These are phyloP conservation scores for Carcina quercana DNA, from an alignment of 2,888 invertebrate species.

Conservation along the genomic window DNA sequence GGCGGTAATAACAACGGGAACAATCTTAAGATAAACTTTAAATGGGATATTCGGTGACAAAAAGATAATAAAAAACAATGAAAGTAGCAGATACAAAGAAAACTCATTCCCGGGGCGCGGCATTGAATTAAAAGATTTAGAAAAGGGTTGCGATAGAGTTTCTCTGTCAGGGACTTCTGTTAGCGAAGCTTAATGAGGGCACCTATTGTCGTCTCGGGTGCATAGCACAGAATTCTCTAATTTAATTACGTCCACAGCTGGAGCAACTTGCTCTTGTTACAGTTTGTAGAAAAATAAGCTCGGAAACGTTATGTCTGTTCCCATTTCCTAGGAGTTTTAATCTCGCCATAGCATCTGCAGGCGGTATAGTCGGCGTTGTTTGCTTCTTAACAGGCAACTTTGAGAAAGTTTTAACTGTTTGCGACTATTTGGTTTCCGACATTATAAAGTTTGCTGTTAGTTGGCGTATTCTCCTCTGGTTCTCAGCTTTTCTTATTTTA, in stretches of 20 bases:
- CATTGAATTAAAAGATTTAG: constrained; percentile 29
- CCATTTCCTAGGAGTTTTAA: constrained; percentile 9
- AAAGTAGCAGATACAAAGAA: constrained; percentile 10
- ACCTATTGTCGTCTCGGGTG: constrained; percentile 33
- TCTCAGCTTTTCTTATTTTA: too few relatives aligned
- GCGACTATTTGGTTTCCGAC: too few relatives aligned
- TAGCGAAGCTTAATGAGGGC: constrained; percentile 45
- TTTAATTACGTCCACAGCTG: constrained; percentile 41
- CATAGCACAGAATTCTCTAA: constrained; percentile 38
- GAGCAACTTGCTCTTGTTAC: constrained; percentile 26
- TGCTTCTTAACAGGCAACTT: too few relatives aligned
- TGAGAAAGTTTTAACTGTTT: too few relatives aligned
- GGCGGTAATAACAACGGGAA: too few relatives aligned
- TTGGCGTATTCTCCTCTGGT: too few relatives aligned
- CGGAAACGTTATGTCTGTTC: constrained; percentile 13
- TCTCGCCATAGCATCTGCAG: neutral
- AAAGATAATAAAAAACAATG: too few relatives aligned
- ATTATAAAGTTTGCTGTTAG: too few relatives aligned
- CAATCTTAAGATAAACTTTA: neutral
- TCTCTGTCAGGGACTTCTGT: constrained; percentile 32
- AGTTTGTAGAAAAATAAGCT: constrained; percentile 26
- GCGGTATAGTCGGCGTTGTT: too few relatives aligned
- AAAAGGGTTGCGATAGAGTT: constrained; percentile 19
- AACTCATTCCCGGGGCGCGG: constrained; percentile 19
- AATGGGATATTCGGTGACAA: neutral